Evolutionary conservation across 2,113 vertebrate genomes (phyloP).

Genomic region (Hemiprocne comata): DNA sequence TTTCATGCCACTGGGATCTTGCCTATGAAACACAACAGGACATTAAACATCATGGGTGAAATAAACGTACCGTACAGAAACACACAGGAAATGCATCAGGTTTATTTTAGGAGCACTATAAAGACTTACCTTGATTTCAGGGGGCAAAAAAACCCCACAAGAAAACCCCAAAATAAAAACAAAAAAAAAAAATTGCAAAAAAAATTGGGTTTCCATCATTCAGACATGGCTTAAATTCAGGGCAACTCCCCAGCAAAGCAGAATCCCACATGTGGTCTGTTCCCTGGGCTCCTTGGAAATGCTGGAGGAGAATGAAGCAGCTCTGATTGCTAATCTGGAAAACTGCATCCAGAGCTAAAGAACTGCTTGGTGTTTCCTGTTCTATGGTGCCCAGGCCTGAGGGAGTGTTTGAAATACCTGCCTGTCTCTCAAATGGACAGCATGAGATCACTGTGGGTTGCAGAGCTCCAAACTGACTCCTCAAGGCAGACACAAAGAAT

Average conservation of each 20-base stretch:
- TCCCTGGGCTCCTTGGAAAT: neutral
- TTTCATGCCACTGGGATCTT: neutral
- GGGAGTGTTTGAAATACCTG: neutral
- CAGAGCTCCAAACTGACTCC: neutral
- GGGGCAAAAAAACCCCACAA: no score
- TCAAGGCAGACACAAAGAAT: accelerated
- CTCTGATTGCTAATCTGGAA: neutral
- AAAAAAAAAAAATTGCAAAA: neutral
- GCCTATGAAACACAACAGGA: neutral
- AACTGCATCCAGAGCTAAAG: neutral
- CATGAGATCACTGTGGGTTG: neutral
- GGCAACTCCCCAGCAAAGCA: neutral
- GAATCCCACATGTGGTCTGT: neutral
- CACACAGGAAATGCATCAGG: neutral
- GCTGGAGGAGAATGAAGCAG: neutral
- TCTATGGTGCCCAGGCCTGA: neutral
- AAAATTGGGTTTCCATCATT: neutral
- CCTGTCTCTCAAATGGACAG: accelerated
- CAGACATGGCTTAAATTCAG: neutral
- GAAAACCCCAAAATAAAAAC: neutral
- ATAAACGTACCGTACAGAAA: neutral
- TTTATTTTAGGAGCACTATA: neutral
- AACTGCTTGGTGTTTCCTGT: accelerated
- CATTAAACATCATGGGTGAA: neutral
- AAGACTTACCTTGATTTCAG: neutral